phyloP scores from a whole-genome alignment of 2,113 vertebrate genomes.

The Nerophis ophidion region DNA sequence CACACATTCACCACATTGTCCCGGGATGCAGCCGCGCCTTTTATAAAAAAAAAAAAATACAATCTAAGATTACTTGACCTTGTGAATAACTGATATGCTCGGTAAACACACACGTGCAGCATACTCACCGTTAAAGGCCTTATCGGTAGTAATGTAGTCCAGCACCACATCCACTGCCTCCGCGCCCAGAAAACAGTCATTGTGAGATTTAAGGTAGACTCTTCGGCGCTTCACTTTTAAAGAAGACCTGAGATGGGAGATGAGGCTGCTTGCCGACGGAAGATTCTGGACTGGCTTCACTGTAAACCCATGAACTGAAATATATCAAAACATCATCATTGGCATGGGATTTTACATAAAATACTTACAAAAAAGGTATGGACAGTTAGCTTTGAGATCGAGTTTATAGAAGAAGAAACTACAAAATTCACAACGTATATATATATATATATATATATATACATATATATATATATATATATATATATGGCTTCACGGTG shows the following conservation, averaged over 20 bases:
- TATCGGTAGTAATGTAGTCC: slow-evolving; percentile 74
- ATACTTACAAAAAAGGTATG: no score
- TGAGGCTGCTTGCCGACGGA: slow-evolving; percentile 83
- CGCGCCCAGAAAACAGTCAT: slow-evolving; percentile 87
- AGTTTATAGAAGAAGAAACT: no score
- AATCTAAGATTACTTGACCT: neutral
- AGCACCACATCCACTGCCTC: slow-evolving; percentile 86
- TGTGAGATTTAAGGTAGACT: slow-evolving; percentile 80
- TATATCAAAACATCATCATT: neutral
- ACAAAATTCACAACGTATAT: no score
- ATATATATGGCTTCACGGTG: no score
- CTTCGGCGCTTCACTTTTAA: slow-evolving; percentile 85
- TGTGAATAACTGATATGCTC: no score
- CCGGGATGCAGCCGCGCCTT: slow-evolving; percentile 68
- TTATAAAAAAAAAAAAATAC: neutral
- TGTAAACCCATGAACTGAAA: slow-evolving; percentile 71
- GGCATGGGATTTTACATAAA: neutral
- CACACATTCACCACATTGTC: slow-evolving; percentile 83
- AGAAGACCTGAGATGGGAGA: slow-evolving; percentile 77
- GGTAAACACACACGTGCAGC: neutral
- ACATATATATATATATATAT: no score
- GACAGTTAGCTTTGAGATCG: no score
- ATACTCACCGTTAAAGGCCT: slow-evolving; percentile 41
- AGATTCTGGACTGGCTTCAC: slow-evolving; percentile 80
- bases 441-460: no score